Evolutionary conservation across 2,888 invertebrate species (phyloP).

Genomic region (Cryptocheilus praepositus): DNA sequence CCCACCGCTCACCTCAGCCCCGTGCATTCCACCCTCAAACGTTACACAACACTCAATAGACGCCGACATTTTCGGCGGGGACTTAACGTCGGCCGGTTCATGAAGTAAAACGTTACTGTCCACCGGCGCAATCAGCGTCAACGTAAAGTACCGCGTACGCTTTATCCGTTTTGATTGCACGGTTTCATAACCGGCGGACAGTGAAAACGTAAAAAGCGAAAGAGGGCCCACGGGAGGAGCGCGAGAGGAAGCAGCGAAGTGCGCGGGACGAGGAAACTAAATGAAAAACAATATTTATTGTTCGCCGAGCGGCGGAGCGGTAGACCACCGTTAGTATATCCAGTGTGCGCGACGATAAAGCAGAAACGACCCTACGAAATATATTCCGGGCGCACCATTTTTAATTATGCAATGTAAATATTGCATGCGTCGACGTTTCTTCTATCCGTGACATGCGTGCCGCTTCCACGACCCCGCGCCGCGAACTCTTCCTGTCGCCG

Average conservation of each 20-base stretch:
- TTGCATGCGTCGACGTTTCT: constrained; percentile 14
- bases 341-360: constrained; percentile 7
- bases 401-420: constrained; percentile 58
- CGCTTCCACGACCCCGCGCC: neutral
- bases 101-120: too few relatives aligned
- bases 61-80: constrained; percentile 1
- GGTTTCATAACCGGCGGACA: too few relatives aligned
- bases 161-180: too few relatives aligned
- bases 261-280: neutral
- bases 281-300: constrained; percentile 24
- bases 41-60: too few relatives aligned
- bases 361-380: constrained; percentile 16
- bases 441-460: constrained; percentile 5
- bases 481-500: too few relatives aligned
- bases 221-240: neutral
- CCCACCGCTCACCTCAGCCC: too few relatives aligned
- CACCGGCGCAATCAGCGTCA: too few relatives aligned
- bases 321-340: neutral
- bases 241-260: neutral
- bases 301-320: constrained; percentile 2
- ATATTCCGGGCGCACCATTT: constrained; percentile 39
- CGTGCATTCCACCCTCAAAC: too few relatives aligned
- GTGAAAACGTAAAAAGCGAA: too few relatives aligned
- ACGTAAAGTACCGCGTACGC: too few relatives aligned
- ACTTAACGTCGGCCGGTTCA: neutral